Evolutionary conservation across 1,140 invertebrate genomes (phyloP), one percentile per base, ranked within the genome.

Genomic region (Agraylea sexmaculata): DNA sequence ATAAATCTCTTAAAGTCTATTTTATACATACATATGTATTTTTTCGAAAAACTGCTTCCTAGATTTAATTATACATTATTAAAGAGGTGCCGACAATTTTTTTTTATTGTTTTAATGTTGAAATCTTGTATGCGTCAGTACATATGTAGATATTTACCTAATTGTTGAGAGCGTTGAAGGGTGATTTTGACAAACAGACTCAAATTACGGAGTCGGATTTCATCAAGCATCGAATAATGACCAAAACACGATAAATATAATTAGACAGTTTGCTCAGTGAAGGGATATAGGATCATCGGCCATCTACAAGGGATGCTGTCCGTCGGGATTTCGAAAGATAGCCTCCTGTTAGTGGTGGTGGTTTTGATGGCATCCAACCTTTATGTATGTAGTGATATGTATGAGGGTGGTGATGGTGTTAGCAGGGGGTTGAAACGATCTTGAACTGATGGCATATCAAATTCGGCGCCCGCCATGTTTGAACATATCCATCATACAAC

Each of bases 401-500:
- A 12, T 16, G 10, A 10, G 30, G 30, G 30, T 10, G n/a, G 5
- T 13, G 16, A 13, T 4, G 20, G 20, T 10, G 11, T 36, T 36
- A 19, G 13, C 16, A 19, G 27, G 17, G 29, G 27, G 29, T 10
- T n/a, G n/a, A 22, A 19, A 17, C 17, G n/a, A 17, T 13, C 19
- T 23, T 28, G 20, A n/a, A 20, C 12, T 32, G 30, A 5, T 12
- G 13, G 6, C 13, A 10, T 12, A 7, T 32, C 30, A 21, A 17
- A 27, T 31, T 11, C 19, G 29, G 13, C n/a, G 31, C 6, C 20
- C 25, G 27, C 40, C 31, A n/a, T 46, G 40, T 46, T 46, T 46
- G 35, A 35, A 23, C 40, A 43, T 47, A 47, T 47, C 45, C 42
- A 47, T 47, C 45, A 47, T 47, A 30, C 20, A 13, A 12, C 36